phyloP scores from a whole-genome alignment of 2,888 invertebrate genomes.

The Drosophila hawaiiensis region DNA sequence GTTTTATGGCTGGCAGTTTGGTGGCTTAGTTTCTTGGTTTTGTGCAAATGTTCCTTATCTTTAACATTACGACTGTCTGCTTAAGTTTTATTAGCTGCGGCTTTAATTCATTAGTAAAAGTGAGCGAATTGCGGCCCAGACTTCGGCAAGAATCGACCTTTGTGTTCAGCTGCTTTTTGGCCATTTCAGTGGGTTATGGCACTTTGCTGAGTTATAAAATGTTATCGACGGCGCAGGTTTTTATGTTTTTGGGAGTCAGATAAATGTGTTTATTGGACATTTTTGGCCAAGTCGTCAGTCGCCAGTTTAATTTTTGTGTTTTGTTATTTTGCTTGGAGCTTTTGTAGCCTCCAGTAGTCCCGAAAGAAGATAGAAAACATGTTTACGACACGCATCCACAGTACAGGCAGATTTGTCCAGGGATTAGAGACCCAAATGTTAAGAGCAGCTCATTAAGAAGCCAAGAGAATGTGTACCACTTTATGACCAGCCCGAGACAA shows the following conservation, averaged over 20 bases:
- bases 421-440: slow-evolving; percentile 71
- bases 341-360: slow-evolving; percentile 24
- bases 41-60: slow-evolving; percentile 52
- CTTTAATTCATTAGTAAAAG: slow-evolving; percentile 75
- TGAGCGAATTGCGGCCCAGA: slow-evolving; percentile 14
- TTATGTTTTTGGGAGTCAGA: slow-evolving; percentile 75
- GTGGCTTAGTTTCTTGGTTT: slow-evolving; percentile 36
- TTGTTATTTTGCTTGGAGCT: slow-evolving; percentile 36
- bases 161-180: slow-evolving; percentile 22
- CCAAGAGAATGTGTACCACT: slow-evolving; percentile 43
- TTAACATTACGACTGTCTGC: slow-evolving; percentile 27
- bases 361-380: slow-evolving; percentile 57
- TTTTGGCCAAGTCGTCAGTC: slow-evolving; percentile 54
- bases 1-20: slow-evolving; percentile 34
- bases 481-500: slow-evolving; percentile 41
- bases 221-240: slow-evolving; percentile 79
- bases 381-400: slow-evolving; percentile 70
- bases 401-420: slow-evolving; percentile 70
- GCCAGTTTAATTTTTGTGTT: slow-evolving; percentile 75
- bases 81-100: slow-evolving; percentile 71
- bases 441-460: slow-evolving; percentile 71
- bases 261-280: slow-evolving; percentile 78
- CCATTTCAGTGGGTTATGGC: slow-evolving; percentile 66
- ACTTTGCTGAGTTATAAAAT: slow-evolving; percentile 75
- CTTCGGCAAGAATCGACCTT: not conserved